Evolutionary conservation across 2,888 invertebrate species (phyloP), one percentile per base, ranked within the genome.

Genomic region (Tryphoninae sp.): DNA sequence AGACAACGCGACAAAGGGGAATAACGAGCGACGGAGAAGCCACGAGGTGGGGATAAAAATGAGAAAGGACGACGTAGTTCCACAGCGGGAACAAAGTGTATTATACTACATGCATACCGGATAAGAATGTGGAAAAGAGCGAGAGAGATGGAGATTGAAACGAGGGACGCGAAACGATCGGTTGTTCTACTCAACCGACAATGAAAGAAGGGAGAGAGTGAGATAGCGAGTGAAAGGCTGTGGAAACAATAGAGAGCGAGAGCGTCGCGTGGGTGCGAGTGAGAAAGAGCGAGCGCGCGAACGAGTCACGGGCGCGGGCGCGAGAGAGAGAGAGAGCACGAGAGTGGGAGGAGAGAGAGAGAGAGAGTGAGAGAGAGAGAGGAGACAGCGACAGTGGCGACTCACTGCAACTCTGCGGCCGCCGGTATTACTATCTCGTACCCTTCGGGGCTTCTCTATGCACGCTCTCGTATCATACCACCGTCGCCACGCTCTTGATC

Each of bases 401-500:
- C 84, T 6, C 71, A 49, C 58, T 67, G 68, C 49, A 69, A 75
- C 80, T 67, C 72, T 33, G 65, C 81, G 85, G 83, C 73, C 51
- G 74, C 42, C 73, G 55, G 51, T 33, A 53, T 75, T 77, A 85
- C 80, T 59, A 84, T 76, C 76, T 78, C 80, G 83, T 82, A 84
- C 84, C 84, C 84, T 82, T 81, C 76, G 76, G 84, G 78, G 82
- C 76, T 83, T 76, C 68, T 71, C 51, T 77, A 40, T 55, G 19
- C 67, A 77, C 64, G 55, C 58, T 61, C 71, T 19, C 26, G 33
- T 23, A 40, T 51, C n/a, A 33, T 40, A 58, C n/a, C 67, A 69
- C n/a, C 68, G 58, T 22, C 55, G 23, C 40, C 22, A 49, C 45
- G 58, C 77, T 75, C 68, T 71, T 78, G 78, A 80, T 83, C 86